Base-by-base conservation (phyloP, 2,888 invertebrate species). In the Apodemia zela region DNA sequence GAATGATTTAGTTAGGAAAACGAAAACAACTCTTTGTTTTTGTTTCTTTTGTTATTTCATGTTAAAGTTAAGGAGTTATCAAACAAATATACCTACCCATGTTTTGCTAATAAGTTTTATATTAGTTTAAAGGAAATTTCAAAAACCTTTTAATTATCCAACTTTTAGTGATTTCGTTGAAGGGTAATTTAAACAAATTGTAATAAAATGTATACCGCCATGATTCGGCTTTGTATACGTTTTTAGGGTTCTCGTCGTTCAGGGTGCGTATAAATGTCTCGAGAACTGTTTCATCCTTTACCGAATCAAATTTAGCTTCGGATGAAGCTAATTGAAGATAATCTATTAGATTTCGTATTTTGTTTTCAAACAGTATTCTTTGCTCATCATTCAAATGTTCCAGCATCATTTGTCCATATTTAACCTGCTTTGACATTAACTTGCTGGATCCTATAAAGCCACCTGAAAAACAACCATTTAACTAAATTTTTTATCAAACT, bases 361-460 rank as follows among this genome's bases (percentile, higher is more conserved):
- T 95, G 29, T 93, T 89, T 5, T 92, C 94, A 75, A 96, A 96
- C 73, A 94, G 93, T 0, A 77, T 69, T 68, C 85, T 91, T 71
- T 95, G 95, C 75, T 96, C 95, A 0, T 86, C 81, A 49, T 89
- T 89, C 77, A 97, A 93, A 62, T 89, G 82, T 3, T 90, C 80
- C 63, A 93, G 84, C 96, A 97, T 97, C 71, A 89, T 85, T 25
- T 93, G 83, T 10, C 94, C 94, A 63, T 95, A 87, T 33, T 86
- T 79, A 29, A 84, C 79, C 81, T 97, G 96, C 6, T 85, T 87
- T 0, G 94, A 84, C 73, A 96, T 88, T 66, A 97, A 93, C 73
- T 94, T 95, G 73, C 96, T 96, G 59, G 94, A 90, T 1, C 80
- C 79, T 0, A 95, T 85, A 73, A 97, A 96, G 3, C 96, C 96